phyloP scores from a whole-genome alignment of 2,888 invertebrate species.

The Elmis aenea region DNA sequence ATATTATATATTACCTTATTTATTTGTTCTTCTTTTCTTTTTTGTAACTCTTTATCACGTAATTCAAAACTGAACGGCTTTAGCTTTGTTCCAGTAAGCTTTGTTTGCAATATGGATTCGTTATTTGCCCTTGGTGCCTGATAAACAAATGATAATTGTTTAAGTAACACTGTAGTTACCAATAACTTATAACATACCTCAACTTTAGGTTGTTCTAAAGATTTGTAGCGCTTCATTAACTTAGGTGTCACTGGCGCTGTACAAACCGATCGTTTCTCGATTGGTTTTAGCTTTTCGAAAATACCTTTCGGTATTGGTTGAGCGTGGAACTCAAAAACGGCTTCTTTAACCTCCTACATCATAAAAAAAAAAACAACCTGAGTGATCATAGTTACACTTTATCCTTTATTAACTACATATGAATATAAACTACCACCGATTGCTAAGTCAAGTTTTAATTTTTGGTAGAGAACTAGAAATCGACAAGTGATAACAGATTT shows the following conservation, averaged over 20 bases:
- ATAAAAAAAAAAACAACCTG: no score
- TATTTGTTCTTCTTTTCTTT: constrained; percentile 58
- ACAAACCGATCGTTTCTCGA: constrained; percentile 7
- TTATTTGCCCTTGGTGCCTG: no score
- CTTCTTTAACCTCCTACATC: no score
- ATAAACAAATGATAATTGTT: no score
- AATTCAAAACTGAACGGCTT: constrained; percentile 67
- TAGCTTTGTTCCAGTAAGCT: background rate
- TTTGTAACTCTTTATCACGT: constrained; percentile 54
- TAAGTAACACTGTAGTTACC: no score
- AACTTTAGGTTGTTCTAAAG: background rate
- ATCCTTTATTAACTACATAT: no score
- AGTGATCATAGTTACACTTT: no score
- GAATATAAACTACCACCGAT: no score
- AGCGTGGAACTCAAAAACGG: constrained; percentile 51
- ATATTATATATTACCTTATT: constrained; percentile 41
- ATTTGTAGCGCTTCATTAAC: constrained; percentile 8
- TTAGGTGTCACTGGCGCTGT: constrained; percentile 28
- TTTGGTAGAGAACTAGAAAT: no score
- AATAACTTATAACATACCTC: no score
- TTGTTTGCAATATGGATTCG: background rate
- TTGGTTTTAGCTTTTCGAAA: constrained; percentile 43
- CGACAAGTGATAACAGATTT: no score
- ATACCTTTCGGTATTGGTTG: constrained; percentile 57
- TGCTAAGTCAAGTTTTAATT: no score